Evolutionary conservation across 2,888 invertebrate genomes (phyloP), one percentile per base, ranked within the genome.

Genomic region (Mantis religiosa): DNA sequence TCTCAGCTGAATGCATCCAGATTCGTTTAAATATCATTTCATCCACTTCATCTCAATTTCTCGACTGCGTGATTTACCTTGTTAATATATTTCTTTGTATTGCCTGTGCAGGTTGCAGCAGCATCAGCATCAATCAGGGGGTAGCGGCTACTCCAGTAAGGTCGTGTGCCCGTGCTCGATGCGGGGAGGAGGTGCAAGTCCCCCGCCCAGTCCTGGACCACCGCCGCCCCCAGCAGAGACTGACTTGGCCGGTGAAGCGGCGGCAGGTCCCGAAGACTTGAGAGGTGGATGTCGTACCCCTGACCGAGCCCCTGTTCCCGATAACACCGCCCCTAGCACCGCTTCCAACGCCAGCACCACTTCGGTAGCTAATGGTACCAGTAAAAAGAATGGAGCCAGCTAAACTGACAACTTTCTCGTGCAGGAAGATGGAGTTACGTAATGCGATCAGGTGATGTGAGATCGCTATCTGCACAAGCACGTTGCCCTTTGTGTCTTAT

Each of bases 341-440:
- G 27, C 85, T 34, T 25, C 82, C 81, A 34, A 34, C 54, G 54
- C 12, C 88, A n/a, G 28, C 85, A 30, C 85, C 82, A 15, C 81
- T 85, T 20, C 25, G 28, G 82, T 30, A 30, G 82, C 87, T 82
- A n/a, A 28, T 81, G 34, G 81, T 82, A 27, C 82, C 82, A 20
- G 87, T 34, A 34, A 28, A 34, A 28, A 28, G 84, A 28, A 34
- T 27, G 84, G 28, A 25, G 84, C 89, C 88, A n/a, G 87, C 88
- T n/a, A 90, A 89, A 28, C n/a, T n/a, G n/a, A n/a, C 88, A 88
- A 88, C 90, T 15, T 89, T 88, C 14, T 41, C 87, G 9, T 30
- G 27, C 6, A 71, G 54, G 25, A 3, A 71, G 54, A 71, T 71
- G 20, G 41, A 41, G 15, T 84, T 25, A 84, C 34, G 28, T 84